A percentile compares a stretch with the other conserved stretches of the same genome.
Evolutionary conservation across 1,140 invertebrate species (phyloP).

Genomic region (Zophobas atratus): DNA sequence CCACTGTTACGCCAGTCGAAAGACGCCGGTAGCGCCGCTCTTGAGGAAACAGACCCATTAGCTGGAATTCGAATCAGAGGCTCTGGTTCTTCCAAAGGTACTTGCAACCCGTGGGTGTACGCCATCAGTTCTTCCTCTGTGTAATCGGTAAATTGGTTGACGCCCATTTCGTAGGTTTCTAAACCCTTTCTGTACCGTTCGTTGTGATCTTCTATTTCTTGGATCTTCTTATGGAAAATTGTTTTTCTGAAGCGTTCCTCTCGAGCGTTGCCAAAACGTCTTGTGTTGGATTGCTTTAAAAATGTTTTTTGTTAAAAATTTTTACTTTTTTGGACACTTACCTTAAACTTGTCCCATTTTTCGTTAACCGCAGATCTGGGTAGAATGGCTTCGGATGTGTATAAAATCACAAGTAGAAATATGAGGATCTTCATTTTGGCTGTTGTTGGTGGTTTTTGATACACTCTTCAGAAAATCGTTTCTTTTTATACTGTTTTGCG

Average conservation of each 20-base stretch:
- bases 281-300: not conserved
- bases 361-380: not conserved
- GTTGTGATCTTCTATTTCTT: conserved; percentile 24
- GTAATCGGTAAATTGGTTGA: conserved; percentile 25
- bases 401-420: not conserved
- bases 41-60: conserved; percentile 71
- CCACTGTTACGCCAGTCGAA: conserved; percentile 38
- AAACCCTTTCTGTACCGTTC: conserved; percentile 18
- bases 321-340: not conserved
- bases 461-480: too few relatives aligned
- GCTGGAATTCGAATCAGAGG: not conserved
- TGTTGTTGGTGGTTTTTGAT: too few relatives aligned
- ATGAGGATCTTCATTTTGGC: conserved; percentile 1
- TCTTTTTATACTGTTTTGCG: too few relatives aligned
- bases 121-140: conserved; percentile 2
- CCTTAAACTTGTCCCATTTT: conserved; percentile 1
- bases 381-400: not conserved
- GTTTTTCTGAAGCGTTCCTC: conserved; percentile 8
- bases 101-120: not conserved
- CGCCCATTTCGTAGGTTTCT: conserved; percentile 9
- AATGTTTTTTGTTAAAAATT: not conserved
- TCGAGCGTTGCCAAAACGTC: not conserved
- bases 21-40: conserved; percentile 81
- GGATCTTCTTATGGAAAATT: conserved; percentile 4
- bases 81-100: not conserved